These are phyloP conservation scores for Campoletis sonorensis DNA, from an alignment of 1,140 invertebrate genomes.

Conservation along the genomic window DNA sequence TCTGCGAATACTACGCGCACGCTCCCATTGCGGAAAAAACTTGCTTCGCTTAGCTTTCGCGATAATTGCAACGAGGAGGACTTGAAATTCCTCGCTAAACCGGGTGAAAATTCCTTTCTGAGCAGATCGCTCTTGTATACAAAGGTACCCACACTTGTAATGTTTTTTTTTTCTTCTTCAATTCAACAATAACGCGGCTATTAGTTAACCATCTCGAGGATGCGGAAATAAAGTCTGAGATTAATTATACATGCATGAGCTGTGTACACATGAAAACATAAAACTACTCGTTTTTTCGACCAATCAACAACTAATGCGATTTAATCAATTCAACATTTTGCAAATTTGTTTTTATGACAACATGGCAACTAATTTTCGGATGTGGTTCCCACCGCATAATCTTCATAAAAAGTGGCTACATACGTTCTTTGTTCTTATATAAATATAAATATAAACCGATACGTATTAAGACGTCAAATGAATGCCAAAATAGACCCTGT, in stretches of 20 bases:
- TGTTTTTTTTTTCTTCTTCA: neutral
- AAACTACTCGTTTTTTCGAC: too few species aligned
- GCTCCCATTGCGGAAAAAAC: neutral
- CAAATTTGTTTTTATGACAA: too few species aligned
- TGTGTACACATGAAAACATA: too few species aligned
- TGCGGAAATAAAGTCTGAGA: constrained; percentile 38
- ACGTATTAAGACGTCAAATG: neutral
- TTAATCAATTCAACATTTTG: too few species aligned
- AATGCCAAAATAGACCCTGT: constrained; percentile 5
- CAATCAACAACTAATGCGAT: too few species aligned
- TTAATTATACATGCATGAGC: too few species aligned
- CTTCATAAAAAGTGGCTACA: too few species aligned
- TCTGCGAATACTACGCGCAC: neutral
- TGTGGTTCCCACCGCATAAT: too few species aligned
- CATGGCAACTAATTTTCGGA: too few species aligned
- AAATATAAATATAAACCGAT: neutral
- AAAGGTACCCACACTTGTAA: neutral
- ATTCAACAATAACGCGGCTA: constrained; percentile 3
- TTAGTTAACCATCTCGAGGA: neutral
- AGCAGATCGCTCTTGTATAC: constrained; percentile 35
- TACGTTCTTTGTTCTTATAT: neutral
- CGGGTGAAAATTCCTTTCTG: constrained; percentile 46
- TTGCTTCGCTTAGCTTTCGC: neutral
- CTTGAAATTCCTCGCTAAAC: constrained; percentile 24
- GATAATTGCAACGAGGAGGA: constrained; percentile 19